phyloP scores from a whole-genome alignment of 2,888 invertebrate species.

The Ophonus ardosiacus region DNA sequence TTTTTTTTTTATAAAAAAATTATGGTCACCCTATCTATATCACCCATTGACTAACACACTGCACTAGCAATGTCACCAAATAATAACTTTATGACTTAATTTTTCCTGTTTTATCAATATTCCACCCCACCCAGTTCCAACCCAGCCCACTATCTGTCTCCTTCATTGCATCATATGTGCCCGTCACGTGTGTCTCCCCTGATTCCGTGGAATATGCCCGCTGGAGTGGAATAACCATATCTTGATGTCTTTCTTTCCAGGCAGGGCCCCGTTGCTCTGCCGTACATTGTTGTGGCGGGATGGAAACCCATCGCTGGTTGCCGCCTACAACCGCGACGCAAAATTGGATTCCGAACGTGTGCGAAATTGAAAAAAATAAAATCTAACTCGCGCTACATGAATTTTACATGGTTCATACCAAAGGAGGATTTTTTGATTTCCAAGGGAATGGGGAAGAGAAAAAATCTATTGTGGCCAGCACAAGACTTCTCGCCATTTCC shows the following conservation, averaged over 20 bases:
- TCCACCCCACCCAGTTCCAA: background rate
- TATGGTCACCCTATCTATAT: too few species aligned
- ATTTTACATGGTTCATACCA: slow-evolving; percentile 49
- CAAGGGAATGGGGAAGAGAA: background rate
- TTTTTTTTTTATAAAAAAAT: too few species aligned
- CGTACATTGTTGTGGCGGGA: slow-evolving; percentile 57
- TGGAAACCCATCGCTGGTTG: background rate
- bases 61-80: too few species aligned
- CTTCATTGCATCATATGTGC: slow-evolving; percentile 7
- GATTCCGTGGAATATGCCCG: slow-evolving; percentile 58
- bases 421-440: slow-evolving; percentile 3
- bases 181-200: slow-evolving; percentile 45
- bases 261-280: background rate
- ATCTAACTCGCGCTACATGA: slow-evolving; percentile 51
- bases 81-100: background rate
- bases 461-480: too few species aligned
- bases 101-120: background rate
- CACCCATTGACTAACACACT: too few species aligned
- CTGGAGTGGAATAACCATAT: slow-evolving; percentile 63
- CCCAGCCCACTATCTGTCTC: background rate
- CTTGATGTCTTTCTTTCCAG: slow-evolving; percentile 63
- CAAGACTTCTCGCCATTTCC: too few species aligned
- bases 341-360: slow-evolving; percentile 64
- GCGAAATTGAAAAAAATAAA: slow-evolving; percentile 61
- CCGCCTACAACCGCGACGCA: slow-evolving; percentile 7